A percentile compares a stretch with the other conserved stretches of the same genome.
phyloP scores from a whole-genome alignment of 2,888 invertebrate genomes.

The Napeogenes inachia region DNA sequence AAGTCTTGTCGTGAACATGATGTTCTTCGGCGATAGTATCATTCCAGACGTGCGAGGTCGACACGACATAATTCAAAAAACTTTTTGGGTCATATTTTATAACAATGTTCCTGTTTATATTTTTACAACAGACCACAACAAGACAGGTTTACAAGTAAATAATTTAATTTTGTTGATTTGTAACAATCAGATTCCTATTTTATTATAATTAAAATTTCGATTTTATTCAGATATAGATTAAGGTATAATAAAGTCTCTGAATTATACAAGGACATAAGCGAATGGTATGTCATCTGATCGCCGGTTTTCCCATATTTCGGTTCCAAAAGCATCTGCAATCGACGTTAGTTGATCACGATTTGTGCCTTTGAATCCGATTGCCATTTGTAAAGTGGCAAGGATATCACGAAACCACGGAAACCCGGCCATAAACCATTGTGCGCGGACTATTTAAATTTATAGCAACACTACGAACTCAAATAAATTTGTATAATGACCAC shows the following conservation, averaged over 20 bases:
- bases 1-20: constrained; percentile 49
- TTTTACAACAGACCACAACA: too few relatives aligned
- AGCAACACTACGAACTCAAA: constrained; percentile 11
- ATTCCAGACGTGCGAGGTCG: constrained; percentile 48
- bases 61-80: constrained; percentile 31
- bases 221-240: too few relatives aligned
- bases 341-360: constrained; percentile 62
- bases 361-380: constrained; percentile 69
- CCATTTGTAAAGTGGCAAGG: constrained; percentile 67
- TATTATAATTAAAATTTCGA: too few relatives aligned
- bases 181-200: too few relatives aligned
- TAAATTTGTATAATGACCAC: constrained; percentile 1
- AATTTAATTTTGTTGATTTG: too few relatives aligned
- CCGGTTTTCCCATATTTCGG: constrained; percentile 58
- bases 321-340: constrained; percentile 51
- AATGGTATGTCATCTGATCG: constrained; percentile 33
- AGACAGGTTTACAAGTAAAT: too few relatives aligned
- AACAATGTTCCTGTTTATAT: background rate
- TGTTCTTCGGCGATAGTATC: constrained; percentile 54
- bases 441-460: constrained; percentile 41
- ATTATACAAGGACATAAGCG: constrained; percentile 30
- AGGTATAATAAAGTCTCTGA: background rate
- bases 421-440: constrained; percentile 55
- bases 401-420: constrained; percentile 69
- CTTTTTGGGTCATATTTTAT: background rate